Evolutionary conservation across 1,140 invertebrate species (phyloP).

Genomic region (Luehdorfia chinensis): DNA sequence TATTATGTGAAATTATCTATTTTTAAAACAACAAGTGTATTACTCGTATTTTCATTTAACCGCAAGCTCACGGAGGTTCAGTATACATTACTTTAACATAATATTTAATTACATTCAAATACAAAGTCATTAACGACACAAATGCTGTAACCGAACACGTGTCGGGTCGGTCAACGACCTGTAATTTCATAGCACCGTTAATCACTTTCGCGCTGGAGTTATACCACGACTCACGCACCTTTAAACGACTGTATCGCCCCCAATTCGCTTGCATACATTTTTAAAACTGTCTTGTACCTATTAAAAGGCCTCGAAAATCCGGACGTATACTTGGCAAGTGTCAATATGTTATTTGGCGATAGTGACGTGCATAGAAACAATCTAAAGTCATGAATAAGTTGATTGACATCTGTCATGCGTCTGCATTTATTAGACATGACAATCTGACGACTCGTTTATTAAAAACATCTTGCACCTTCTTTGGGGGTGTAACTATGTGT

Average conservation of each 20-base stretch:
- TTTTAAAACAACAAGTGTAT: too few species aligned
- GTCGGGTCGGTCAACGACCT: conserved; percentile 62
- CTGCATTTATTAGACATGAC: too few species aligned
- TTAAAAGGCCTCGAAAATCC: conserved; percentile 2
- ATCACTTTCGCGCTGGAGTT: conserved; percentile 55
- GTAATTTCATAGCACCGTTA: conserved; percentile 53
- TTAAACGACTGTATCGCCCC: conserved; percentile 27
- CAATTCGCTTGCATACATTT: conserved; percentile 24
- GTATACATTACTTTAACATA: too few species aligned
- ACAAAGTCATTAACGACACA: background rate
- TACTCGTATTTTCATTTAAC: too few species aligned
- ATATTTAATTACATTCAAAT: conserved; percentile 11
- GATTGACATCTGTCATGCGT: conserved; percentile 8
- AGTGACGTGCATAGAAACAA: conserved; percentile 1
- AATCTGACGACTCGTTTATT: too few species aligned
- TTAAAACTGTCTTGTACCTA: conserved; percentile 10
- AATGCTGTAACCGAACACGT: conserved; percentile 31
- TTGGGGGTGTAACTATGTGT: too few species aligned
- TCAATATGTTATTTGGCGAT: conserved; percentile 4
- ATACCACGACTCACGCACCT: conserved; percentile 27
- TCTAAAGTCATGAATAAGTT: too few species aligned
- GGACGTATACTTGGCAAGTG: conserved; percentile 1
- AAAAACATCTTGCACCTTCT: too few species aligned
- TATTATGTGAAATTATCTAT: too few species aligned
- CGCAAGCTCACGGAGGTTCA: too few species aligned